A percentile compares a stretch with the other conserved stretches of the same genome.
Conservation (phyloP, 2,797 vertebrate species). For the Mycteria americana region DNA sequence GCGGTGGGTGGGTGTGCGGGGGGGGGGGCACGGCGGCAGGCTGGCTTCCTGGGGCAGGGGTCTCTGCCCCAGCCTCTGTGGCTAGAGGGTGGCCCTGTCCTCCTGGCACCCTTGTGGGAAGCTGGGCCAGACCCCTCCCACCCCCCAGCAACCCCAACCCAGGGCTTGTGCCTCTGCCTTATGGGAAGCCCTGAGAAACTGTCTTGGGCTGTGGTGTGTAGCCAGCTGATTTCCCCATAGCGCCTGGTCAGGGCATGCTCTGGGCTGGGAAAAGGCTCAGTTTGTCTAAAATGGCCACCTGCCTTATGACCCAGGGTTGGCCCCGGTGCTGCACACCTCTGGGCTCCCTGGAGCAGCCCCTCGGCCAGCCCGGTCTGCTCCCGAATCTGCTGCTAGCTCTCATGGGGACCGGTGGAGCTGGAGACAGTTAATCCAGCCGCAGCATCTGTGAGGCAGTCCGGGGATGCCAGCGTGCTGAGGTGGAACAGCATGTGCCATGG, state of each 20-base stretch:
- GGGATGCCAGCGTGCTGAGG: neutral
- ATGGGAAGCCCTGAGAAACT: neutral
- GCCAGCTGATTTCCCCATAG: neutral
- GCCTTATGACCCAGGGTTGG: neutral
- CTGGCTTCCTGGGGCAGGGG: neutral
- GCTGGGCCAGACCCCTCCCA: neutral
- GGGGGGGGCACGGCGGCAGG: neutral
- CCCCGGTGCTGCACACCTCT: neutral
- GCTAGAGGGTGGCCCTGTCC: neutral
- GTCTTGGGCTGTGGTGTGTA: neutral
- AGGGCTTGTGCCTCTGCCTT: neutral
- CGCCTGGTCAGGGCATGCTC: rapidly evolving
- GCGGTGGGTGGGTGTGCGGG: neutral
- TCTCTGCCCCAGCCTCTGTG: neutral
- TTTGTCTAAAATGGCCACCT: neutral
- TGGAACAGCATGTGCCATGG: neutral
- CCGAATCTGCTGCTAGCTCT: rapidly evolving
- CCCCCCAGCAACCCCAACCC: neutral
- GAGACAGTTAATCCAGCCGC: neutral
- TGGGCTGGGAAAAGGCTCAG: neutral
- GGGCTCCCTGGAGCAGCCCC: neutral
- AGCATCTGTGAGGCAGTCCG: neutral
- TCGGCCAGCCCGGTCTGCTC: neutral
- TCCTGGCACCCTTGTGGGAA: neutral
- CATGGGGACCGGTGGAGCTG: neutral